phyloP scores from a whole-genome alignment of 2,797 vertebrate genomes.

The Halcyon chelicuti region DNA sequence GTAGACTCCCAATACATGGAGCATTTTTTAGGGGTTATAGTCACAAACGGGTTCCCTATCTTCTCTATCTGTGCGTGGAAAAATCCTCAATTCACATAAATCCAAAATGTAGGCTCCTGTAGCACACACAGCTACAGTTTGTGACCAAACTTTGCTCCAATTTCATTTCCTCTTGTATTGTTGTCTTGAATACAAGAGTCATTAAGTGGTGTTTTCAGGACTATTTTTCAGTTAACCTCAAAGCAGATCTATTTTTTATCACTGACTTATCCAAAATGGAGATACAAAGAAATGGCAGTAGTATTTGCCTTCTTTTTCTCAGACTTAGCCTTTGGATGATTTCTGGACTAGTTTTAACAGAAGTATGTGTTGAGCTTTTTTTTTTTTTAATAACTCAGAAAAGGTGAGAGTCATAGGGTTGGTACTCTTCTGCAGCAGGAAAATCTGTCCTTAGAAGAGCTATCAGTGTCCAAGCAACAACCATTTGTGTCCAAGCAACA shows the following conservation, averaged over 20 bases:
- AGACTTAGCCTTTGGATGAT: neutral
- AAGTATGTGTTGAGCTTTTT: neutral
- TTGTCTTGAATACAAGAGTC: neutral
- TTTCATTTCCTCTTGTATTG: neutral
- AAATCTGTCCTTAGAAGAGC: neutral
- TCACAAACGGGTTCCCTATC: neutral
- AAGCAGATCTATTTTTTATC: neutral
- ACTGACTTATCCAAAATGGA: neutral
- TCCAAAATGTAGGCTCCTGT: neutral
- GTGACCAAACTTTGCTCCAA: neutral
- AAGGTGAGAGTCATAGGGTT: neutral
- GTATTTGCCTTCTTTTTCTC: neutral
- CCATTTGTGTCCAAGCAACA: conserved; percentile 20
- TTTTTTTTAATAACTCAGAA: neutral
- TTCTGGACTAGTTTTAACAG: neutral
- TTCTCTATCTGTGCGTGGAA: neutral
- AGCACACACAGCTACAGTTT: neutral
- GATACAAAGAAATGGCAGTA: neutral
- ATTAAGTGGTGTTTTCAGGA: neutral
- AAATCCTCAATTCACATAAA: neutral
- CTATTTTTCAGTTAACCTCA: neutral
- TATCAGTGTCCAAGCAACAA: neutral
- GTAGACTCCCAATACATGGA: fast-evolving
- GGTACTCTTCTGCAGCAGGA: neutral
- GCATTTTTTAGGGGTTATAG: fast-evolving